Evolutionary conservation across 1,140 invertebrate genomes (phyloP).

Genomic region (Yoshiicerus persimilis): DNA sequence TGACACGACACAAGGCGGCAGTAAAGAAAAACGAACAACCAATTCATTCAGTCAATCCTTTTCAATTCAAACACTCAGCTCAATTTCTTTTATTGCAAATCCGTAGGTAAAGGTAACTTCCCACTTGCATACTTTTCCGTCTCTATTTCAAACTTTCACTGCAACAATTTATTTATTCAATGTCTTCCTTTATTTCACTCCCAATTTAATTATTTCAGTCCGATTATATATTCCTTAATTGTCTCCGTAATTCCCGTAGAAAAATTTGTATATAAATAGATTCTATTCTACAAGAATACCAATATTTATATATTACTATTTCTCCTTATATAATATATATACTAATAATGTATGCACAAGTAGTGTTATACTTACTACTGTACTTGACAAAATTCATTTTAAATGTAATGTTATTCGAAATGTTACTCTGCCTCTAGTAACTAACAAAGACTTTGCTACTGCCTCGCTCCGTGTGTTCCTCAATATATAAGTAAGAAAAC

Average conservation of each 20-base stretch:
- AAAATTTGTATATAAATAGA: background rate
- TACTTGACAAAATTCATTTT: too few relatives aligned
- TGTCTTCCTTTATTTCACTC: too few relatives aligned
- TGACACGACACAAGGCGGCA: background rate
- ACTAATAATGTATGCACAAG: background rate
- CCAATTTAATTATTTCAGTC: too few relatives aligned
- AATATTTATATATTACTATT: too few relatives aligned
- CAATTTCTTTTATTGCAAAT: background rate
- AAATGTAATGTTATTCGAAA: too few relatives aligned
- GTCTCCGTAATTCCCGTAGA: background rate
- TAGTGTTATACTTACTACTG: background rate
- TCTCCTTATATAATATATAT: background rate
- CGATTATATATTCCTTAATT: too few relatives aligned
- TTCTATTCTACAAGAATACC: background rate
- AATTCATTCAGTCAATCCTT: background rate
- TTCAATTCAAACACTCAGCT: background rate
- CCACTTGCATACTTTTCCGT: too few relatives aligned
- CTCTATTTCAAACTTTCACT: background rate
- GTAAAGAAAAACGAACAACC: background rate
- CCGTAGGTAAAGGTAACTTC: too few relatives aligned
- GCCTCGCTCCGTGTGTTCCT: background rate
- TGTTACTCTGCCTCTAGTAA: too few relatives aligned
- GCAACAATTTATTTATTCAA: background rate
- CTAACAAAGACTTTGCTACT: too few relatives aligned
- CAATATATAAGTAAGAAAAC: background rate